phyloP scores from a whole-genome alignment of 2,113 vertebrate genomes.

The Nibea coibor region DNA sequence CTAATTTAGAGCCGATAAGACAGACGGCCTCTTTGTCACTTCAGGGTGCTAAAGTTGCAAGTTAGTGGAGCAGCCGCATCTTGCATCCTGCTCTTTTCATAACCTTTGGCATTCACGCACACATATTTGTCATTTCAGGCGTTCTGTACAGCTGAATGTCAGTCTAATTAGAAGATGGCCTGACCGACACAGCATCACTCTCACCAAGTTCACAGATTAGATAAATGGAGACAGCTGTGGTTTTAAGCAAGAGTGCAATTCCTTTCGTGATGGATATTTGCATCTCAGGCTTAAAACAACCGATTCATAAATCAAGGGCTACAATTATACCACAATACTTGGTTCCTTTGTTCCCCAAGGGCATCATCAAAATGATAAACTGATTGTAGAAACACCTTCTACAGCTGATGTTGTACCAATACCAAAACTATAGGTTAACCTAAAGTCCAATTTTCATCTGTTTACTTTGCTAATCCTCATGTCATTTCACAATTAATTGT shows the following conservation, averaged over 20 bases:
- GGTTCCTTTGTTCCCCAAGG: background rate
- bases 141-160: slow-evolving; percentile 61
- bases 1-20: slow-evolving; percentile 71
- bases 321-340: background rate
- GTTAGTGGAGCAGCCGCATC: slow-evolving; percentile 33
- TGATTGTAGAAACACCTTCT: too few species aligned
- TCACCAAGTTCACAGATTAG: slow-evolving; percentile 32
- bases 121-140: slow-evolving; percentile 46
- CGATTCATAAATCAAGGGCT: background rate
- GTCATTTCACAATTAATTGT: background rate
- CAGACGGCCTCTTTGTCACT: slow-evolving; percentile 66
- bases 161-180: slow-evolving; percentile 58
- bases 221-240: slow-evolving; percentile 12
- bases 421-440: background rate
- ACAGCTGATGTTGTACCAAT: background rate
- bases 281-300: background rate
- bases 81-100: slow-evolving; percentile 62
- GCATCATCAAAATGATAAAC: too few species aligned
- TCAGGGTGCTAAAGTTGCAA: slow-evolving; percentile 67
- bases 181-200: slow-evolving; percentile 36
- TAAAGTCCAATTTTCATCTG: background rate
- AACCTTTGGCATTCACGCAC: slow-evolving; percentile 75
- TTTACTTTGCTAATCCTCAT: background rate
- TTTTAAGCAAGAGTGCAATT: background rate
- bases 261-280: background rate